A percentile compares a stretch with the other conserved stretches of the same genome.
Conservation (phyloP, 1,140 invertebrate species). For the Phymastichus coffea region DNA sequence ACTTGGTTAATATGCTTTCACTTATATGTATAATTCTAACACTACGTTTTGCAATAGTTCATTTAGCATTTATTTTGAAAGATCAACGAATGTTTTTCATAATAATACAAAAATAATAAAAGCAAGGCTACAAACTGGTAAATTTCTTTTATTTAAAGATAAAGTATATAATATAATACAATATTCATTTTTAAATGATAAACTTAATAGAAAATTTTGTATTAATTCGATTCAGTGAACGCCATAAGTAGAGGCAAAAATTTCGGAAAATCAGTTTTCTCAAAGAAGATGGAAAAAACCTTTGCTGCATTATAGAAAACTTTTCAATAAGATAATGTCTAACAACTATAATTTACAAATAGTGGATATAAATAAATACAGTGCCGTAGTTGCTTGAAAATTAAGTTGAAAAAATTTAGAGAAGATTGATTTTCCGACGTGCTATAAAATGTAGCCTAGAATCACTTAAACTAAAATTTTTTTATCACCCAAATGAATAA, state of each 20-base stretch:
- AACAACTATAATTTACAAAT: slow-evolving; percentile 22
- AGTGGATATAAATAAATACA: background rate
- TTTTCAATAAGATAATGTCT: slow-evolving; percentile 8
- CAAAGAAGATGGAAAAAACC: slow-evolving; percentile 22
- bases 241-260: slow-evolving; percentile 29
- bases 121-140: slow-evolving; percentile 41
- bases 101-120: too few species aligned
- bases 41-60: too few species aligned
- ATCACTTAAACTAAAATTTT: slow-evolving; percentile 4
- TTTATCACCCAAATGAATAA: slow-evolving; percentile 3
- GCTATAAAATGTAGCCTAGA: slow-evolving; percentile 15
- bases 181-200: slow-evolving; percentile 38
- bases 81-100: too few species aligned
- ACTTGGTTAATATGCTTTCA: too few species aligned
- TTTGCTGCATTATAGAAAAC: slow-evolving; percentile 29
- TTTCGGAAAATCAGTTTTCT: slow-evolving; percentile 25
- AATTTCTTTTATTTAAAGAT: slow-evolving; percentile 52
- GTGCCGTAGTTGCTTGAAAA: background rate
- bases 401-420: background rate
- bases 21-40: too few species aligned
- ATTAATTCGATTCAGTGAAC: slow-evolving; percentile 23
- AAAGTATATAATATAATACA: slow-evolving; percentile 56
- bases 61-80: too few species aligned
- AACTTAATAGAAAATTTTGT: slow-evolving; percentile 37
- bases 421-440: slow-evolving; percentile 23